A percentile compares a stretch with the other conserved stretches of the same genome.
phyloP scores from a whole-genome alignment of 1,140 invertebrate species.

The Phenacoccus solenopsis region DNA sequence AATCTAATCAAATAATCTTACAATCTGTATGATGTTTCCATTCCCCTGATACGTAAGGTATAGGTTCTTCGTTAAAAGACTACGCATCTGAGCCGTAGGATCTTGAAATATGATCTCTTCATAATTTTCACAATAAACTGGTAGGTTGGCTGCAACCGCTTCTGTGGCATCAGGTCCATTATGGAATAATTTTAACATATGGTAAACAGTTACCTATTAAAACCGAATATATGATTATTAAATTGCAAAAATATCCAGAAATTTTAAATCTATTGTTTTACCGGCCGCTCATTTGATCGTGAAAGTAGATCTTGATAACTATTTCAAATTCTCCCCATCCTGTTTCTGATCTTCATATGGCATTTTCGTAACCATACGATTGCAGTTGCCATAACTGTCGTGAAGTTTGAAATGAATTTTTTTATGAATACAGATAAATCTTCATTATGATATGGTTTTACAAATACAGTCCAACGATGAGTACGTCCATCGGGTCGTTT shows the following conservation, averaged over 20 bases:
- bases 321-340: conserved; percentile 99
- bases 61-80: conserved; percentile 57
- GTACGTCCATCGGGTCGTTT: conserved; percentile 99
- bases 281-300: conserved; percentile 93
- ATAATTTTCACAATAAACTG: conserved; percentile 40
- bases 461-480: conserved; percentile 96
- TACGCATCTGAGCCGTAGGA: conserved; percentile 85
- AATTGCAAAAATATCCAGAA: not conserved
- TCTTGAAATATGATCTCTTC: conserved; percentile 98
- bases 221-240: conserved; percentile 5
- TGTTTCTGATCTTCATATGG: conserved; percentile 95
- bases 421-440: conserved; percentile 89
- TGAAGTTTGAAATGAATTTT: conserved; percentile 97
- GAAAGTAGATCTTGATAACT: conserved; percentile 95
- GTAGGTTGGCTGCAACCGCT: conserved; percentile 35
- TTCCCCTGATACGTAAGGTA: conserved; percentile 54
- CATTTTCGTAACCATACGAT: conserved; percentile 81
- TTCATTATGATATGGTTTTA: conserved; percentile 86
- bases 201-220: conserved; percentile 80
- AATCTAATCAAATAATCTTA: no score
- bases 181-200: conserved; percentile 91
- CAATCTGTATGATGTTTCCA: conserved; percentile 87
- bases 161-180: conserved; percentile 54
- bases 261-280: conserved; percentile 42
- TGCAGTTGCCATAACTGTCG: conserved; percentile 92